A percentile compares a stretch with the other conserved stretches of the same genome.
Evolutionary conservation across 2,113 vertebrate species (phyloP).

Genomic region (Gulo gulo): DNA sequence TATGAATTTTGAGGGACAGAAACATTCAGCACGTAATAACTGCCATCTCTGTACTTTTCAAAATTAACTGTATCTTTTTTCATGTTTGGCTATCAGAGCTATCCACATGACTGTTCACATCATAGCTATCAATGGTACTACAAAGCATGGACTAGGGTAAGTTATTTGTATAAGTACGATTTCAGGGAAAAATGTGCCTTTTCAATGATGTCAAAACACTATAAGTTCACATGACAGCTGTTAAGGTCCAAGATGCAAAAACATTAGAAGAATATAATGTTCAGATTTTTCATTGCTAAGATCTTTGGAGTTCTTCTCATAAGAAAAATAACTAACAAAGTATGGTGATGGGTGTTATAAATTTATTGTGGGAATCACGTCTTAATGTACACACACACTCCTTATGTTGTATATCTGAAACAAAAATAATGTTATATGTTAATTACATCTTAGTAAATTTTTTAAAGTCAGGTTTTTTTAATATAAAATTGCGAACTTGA

Average conservation of each 20-base stretch:
- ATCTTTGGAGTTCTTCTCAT: not conserved
- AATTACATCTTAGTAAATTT: not conserved
- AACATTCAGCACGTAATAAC: not conserved
- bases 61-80: not conserved
- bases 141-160: not conserved
- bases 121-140: not conserved
- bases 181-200: too few species aligned
- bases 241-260: not conserved
- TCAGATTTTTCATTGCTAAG: not conserved
- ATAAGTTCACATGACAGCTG: not conserved
- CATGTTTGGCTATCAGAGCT: not conserved
- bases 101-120: not conserved
- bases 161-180: not conserved
- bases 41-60: not conserved
- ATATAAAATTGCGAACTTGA: not conserved
- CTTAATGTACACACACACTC: not conserved
- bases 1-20: not conserved
- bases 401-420: not conserved
- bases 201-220: not conserved
- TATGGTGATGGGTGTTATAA: not conserved
- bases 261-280: not conserved
- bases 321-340: not conserved
- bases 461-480: not conserved
- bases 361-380: not conserved
- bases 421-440: not conserved